A percentile compares a stretch with the other conserved stretches of the same genome.
Conservation (phyloP, 2,113 vertebrate genomes). For the Numida meleagris region DNA sequence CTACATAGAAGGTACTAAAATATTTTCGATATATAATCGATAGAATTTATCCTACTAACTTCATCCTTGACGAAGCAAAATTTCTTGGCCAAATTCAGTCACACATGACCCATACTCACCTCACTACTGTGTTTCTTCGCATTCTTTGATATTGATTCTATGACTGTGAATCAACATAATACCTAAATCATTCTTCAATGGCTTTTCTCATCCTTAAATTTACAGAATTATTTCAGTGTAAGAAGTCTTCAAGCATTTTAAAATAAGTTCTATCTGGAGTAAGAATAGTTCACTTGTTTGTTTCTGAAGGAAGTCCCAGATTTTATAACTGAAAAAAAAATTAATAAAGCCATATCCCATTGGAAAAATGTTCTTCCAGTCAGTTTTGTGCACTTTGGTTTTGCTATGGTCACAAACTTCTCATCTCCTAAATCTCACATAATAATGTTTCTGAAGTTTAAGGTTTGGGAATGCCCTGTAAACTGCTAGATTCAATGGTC, state of each 20-base stretch:
- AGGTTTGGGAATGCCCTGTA: neutral
- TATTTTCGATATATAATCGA: no score
- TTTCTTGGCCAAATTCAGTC: neutral
- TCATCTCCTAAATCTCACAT: neutral
- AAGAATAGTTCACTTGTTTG: neutral
- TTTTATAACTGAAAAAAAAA: neutral
- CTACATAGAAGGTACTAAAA: neutral
- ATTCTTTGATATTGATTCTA: neutral
- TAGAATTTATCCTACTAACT: no score
- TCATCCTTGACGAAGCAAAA: neutral
- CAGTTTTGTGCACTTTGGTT: neutral
- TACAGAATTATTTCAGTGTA: neutral
- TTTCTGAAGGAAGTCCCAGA: neutral
- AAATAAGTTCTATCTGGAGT: neutral
- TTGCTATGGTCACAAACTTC: neutral
- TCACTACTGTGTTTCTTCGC: neutral
- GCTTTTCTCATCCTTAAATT: neutral
- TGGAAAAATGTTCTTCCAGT: neutral
- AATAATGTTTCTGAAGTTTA: neutral
- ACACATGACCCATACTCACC: neutral
- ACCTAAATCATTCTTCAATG: neutral
- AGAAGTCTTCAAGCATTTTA: neutral
- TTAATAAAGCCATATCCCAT: neutral
- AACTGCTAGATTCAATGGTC: neutral
- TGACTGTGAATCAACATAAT: neutral